These are phyloP conservation scores for Caenorhabditis sp. DNA, from an alignment of 2,888 invertebrate genomes.

Conservation along the genomic window DNA sequence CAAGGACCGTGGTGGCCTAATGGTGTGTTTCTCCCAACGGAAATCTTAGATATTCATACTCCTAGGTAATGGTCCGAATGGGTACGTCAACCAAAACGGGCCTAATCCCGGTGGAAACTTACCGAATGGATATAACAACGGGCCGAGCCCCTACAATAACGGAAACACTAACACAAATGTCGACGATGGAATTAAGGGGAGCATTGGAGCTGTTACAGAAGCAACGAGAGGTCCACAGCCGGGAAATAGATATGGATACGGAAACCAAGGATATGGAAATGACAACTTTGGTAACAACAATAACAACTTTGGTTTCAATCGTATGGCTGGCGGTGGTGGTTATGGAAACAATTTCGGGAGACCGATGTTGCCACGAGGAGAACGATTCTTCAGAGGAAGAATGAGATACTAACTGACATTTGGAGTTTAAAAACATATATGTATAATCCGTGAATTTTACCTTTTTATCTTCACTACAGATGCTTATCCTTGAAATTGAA, in stretches of 20 bases:
- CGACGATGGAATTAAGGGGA: conserved; percentile 51
- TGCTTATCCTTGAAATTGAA: too few relatives aligned
- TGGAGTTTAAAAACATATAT: background rate
- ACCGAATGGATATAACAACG: conserved; percentile 41
- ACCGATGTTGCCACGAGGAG: conserved; percentile 52
- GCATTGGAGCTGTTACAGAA: conserved; percentile 53
- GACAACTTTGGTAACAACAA: conserved; percentile 6
- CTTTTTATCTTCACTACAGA: too few relatives aligned
- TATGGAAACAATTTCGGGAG: conserved; percentile 50
- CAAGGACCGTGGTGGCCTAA: conserved; percentile 55
- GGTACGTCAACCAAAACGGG: conserved; percentile 36
- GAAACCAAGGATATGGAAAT: conserved; percentile 33
- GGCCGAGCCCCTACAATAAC: conserved; percentile 35
- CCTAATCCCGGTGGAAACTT: conserved; percentile 27
- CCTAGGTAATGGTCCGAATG: conserved; percentile 40
- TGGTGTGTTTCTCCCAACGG: conserved; percentile 21
- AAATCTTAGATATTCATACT: background rate
- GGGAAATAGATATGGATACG: conserved; percentile 31
- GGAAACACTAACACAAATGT: background rate
- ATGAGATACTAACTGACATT: conserved; percentile 35
- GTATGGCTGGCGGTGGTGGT: conserved; percentile 40
- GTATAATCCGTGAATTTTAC: background rate
- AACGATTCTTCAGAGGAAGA: conserved; percentile 36
- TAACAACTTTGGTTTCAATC: conserved; percentile 47
- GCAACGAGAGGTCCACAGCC: conserved; percentile 32